Conservation (phyloP, 2,113 vertebrate species). For the Hyperoodon ampullatus region DNA sequence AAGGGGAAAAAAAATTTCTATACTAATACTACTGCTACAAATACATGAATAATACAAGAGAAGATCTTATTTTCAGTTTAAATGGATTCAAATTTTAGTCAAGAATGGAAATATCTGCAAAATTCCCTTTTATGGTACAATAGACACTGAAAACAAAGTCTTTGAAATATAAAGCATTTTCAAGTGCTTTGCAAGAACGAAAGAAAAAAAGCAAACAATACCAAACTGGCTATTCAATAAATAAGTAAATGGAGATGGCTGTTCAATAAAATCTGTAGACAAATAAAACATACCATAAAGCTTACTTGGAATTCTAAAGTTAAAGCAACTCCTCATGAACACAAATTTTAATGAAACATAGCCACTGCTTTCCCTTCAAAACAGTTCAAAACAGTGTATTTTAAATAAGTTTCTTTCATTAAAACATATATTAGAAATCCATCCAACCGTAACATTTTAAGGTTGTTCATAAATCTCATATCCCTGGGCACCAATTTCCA, state of each 20-base stretch:
- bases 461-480: neutral
- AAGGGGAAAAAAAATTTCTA: neutral
- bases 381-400: neutral
- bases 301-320: slow-evolving; percentile 45
- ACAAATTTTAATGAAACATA: neutral
- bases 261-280: neutral
- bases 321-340: slow-evolving; percentile 11
- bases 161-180: slow-evolving; percentile 31
- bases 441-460: neutral
- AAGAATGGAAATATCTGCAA: slow-evolving; percentile 26
- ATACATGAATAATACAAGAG: slow-evolving; percentile 50
- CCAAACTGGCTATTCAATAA: neutral
- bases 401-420: neutral
- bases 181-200: slow-evolving; percentile 5
- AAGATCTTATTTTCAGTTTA: slow-evolving; percentile 36
- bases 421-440: neutral
- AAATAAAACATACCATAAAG: neutral
- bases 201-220: neutral
- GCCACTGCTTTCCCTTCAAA: neutral
- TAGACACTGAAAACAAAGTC: neutral
- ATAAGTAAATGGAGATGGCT: neutral
- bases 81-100: neutral
- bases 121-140: neutral
- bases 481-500: neutral
- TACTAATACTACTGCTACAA: slow-evolving; percentile 5